A percentile compares a stretch with the other conserved stretches of the same genome.
Conservation (phyloP, 2,888 invertebrate genomes). For the Harpalus rufipes region DNA sequence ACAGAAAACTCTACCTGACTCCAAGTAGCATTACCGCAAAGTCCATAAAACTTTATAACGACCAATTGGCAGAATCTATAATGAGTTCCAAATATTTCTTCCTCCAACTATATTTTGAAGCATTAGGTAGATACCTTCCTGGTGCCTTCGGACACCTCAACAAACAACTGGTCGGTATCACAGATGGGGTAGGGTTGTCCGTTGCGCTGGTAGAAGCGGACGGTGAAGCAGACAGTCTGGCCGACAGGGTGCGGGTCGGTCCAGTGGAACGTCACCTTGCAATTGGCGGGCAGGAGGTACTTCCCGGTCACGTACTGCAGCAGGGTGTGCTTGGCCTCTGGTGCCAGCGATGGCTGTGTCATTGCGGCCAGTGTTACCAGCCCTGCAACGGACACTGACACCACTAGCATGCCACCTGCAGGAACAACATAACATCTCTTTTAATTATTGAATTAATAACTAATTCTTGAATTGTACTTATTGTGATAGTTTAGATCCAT, state of each 20-base stretch:
- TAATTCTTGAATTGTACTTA: too few relatives aligned
- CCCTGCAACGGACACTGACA: slow-evolving; percentile 93
- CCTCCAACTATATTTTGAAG: too few relatives aligned
- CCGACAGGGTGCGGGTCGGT: slow-evolving; percentile 93
- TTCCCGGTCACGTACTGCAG: slow-evolving; percentile 95
- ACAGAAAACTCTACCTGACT: too few relatives aligned
- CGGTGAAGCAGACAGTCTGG: slow-evolving; percentile 93
- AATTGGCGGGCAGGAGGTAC: slow-evolving; percentile 92
- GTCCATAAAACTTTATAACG: too few relatives aligned
- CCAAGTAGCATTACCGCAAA: too few relatives aligned
- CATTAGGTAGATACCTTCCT: slow-evolving; percentile 82
- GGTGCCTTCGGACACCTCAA: slow-evolving; percentile 92
- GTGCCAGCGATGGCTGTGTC: slow-evolving; percentile 93
- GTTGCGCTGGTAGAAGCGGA: slow-evolving; percentile 94
- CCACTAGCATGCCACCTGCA: slow-evolving; percentile 92
- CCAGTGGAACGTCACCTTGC: slow-evolving; percentile 94
- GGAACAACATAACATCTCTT: slow-evolving; percentile 50
- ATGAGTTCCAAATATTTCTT: too few relatives aligned
- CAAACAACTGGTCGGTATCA: slow-evolving; percentile 93
- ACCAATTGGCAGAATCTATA: too few relatives aligned
- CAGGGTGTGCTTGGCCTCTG: slow-evolving; percentile 93
- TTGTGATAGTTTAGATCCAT: too few relatives aligned
- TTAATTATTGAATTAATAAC: too few relatives aligned
- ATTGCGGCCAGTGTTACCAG: slow-evolving; percentile 93
- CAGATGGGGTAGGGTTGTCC: slow-evolving; percentile 97